phyloP scores from a whole-genome alignment of 2,797 vertebrate species.

The Sebastes diploproa region DNA sequence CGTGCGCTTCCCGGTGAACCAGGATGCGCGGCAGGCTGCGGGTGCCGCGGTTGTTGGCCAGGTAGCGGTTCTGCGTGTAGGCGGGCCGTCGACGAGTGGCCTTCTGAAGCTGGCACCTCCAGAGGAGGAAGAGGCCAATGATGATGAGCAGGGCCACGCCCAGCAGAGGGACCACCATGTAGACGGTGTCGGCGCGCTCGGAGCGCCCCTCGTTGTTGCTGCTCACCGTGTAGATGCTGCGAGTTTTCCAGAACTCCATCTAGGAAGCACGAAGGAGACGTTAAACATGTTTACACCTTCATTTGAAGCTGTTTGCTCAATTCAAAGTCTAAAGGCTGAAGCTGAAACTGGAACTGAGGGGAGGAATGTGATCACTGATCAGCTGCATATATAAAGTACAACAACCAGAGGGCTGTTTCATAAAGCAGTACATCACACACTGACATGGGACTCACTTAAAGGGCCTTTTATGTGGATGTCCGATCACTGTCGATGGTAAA shows the following conservation, averaged over 20 bases:
- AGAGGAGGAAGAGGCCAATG: slow-evolving; percentile 91
- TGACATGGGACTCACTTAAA: background rate
- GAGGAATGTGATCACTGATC: background rate
- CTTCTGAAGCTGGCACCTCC: slow-evolving; percentile 92
- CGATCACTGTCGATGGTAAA: too few relatives aligned
- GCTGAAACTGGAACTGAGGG: background rate
- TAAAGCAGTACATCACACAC: background rate
- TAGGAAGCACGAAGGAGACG: slow-evolving; percentile 39
- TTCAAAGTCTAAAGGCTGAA: background rate
- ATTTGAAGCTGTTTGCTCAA: background rate
- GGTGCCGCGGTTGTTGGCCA: slow-evolving; percentile 82
- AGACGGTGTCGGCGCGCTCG: slow-evolving; percentile 84
- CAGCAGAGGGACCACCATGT: slow-evolving; percentile 88
- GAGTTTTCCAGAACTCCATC: slow-evolving; percentile 94
- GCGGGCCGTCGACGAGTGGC: slow-evolving; percentile 86
- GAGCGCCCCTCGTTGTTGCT: slow-evolving; percentile 80
- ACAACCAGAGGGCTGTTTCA: background rate
- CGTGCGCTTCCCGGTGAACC: slow-evolving; percentile 83
- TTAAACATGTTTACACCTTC: background rate
- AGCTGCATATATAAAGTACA: background rate
- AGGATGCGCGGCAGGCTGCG: slow-evolving; percentile 87
- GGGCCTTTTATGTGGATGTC: background rate
- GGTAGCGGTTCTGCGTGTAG: slow-evolving; percentile 88
- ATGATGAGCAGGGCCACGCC: slow-evolving; percentile 89
- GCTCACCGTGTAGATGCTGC: slow-evolving; percentile 83